A percentile compares a stretch with the other conserved stretches of the same genome.
These are phyloP conservation scores for Campaea margaritaria DNA, from an alignment of 2,888 invertebrate species.

Conservation along the genomic window DNA sequence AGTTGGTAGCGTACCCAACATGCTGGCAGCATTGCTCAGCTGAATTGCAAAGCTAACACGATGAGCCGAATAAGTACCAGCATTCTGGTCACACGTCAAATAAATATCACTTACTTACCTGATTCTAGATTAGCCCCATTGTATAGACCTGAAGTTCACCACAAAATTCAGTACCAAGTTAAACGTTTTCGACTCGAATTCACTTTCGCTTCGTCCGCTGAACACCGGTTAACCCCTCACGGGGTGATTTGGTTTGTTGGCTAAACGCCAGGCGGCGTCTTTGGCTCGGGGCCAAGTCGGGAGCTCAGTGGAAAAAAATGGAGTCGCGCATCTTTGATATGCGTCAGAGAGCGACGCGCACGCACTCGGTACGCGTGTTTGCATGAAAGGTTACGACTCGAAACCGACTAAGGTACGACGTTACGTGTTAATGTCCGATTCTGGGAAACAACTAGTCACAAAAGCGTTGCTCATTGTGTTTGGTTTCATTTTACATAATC, in stretches of 20 bases:
- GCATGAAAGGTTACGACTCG: conserved; percentile 45
- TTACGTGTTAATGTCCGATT: conserved; percentile 9
- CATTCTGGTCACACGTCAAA: no score
- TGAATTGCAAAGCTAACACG: no score
- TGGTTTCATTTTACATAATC: not conserved
- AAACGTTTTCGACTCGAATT: conserved; percentile 27
- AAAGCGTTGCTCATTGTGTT: not conserved
- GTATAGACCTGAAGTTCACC: no score
- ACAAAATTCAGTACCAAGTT: conserved; percentile 22
- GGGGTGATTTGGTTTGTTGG: conserved; percentile 76
- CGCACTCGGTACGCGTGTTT: conserved; percentile 57
- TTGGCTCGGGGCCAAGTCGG: conserved; percentile 76
- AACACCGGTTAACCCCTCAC: conserved; percentile 53
- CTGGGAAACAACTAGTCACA: not conserved
- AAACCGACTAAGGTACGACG: conserved; percentile 1
- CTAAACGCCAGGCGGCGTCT: conserved; percentile 75
- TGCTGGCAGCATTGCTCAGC: no score
- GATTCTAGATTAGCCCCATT: no score
- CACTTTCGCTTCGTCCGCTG: conserved; percentile 35
- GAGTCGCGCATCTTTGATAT: conserved; percentile 83
- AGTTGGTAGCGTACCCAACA: no score
- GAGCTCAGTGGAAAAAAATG: conserved; percentile 78
- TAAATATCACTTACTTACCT: no score
- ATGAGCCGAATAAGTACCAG: no score
- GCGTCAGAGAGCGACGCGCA: conserved; percentile 75